Evolutionary conservation across 2,113 vertebrate genomes (phyloP), one percentile per base, ranked within the genome.

Genomic region (Isichthys henryi): DNA sequence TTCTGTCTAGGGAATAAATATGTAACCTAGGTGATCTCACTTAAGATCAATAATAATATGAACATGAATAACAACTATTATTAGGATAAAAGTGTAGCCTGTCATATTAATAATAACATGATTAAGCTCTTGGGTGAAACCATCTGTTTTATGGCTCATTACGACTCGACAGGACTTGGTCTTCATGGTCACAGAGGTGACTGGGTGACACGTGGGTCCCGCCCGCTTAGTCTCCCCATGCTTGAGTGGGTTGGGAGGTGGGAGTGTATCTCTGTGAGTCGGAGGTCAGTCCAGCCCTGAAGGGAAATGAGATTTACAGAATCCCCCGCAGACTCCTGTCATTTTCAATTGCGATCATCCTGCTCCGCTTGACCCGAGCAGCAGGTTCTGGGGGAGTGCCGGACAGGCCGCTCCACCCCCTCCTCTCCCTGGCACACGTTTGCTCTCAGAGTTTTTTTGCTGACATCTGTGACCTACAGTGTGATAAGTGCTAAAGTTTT

Each of bases 281-380:
- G 50, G 87, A 46, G 48, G 45, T 21, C 10, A 17, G 56, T 27
- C 10, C 21, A 49, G 31, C 66, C 77, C 88, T 58, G 88, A 89
- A 62, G 45, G 84, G 52, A 66, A 48, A 58, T 56, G 58, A 88
- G 88, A 90, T 90, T 88, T 85, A 62, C 77, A 86, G 80, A 91
- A 88, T 91, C 90, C 87, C 70, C 31, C 35, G 9, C 21, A 49
- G 77, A 39, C 58, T 53, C 50, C 52, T 89, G 83, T 90, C 88
- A 86, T 70, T 87, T 88, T 88, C 87, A 88, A 66, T 91, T 66
- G 86, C 17, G 27, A 52, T 92, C 82, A 91, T 91, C 92, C 91
- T 88, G 77, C 77, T 56, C 89, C 87, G 77, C 66, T 23, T 23
- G 50, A 27, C 85, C 85, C 1, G 50, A 39, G 15, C 50, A 56